phyloP scores from a whole-genome alignment of 2,113 vertebrate species.

The Bombycilla garrulus region DNA sequence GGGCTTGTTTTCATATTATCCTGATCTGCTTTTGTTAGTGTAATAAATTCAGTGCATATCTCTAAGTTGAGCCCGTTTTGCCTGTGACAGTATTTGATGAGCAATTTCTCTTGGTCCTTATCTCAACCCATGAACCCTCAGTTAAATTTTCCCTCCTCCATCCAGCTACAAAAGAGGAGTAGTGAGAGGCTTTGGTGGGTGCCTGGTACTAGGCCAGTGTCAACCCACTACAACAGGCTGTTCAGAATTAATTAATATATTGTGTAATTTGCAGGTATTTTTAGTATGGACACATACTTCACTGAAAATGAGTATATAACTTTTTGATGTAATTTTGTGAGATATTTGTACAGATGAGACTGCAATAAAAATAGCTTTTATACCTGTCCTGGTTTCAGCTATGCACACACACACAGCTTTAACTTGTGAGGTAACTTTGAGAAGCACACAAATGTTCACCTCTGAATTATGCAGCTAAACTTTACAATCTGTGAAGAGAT shows the following conservation, averaged over 20 bases:
- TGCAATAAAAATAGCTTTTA: neutral
- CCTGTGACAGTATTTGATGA: accelerated
- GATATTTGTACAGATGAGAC: neutral
- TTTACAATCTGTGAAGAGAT: neutral
- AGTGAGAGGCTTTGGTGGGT: neutral
- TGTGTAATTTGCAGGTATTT: neutral
- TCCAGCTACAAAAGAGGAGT: neutral
- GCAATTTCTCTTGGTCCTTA: neutral
- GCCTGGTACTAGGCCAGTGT: neutral
- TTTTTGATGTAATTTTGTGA: neutral
- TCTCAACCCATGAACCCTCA: neutral
- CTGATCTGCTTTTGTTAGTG: neutral
- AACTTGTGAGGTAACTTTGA: neutral
- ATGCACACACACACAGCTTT: neutral
- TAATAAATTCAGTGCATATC: neutral
- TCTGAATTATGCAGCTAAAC: neutral
- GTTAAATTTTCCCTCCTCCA: neutral
- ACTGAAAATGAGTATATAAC: neutral
- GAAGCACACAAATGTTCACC: neutral
- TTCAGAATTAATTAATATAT: neutral
- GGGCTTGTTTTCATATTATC: neutral
- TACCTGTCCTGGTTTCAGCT: neutral
- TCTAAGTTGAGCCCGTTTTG: neutral
- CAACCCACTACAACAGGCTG: neutral
- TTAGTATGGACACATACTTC: neutral